Conservation (phyloP, 2,113 vertebrate genomes). For the Emydura subglobosa region DNA sequence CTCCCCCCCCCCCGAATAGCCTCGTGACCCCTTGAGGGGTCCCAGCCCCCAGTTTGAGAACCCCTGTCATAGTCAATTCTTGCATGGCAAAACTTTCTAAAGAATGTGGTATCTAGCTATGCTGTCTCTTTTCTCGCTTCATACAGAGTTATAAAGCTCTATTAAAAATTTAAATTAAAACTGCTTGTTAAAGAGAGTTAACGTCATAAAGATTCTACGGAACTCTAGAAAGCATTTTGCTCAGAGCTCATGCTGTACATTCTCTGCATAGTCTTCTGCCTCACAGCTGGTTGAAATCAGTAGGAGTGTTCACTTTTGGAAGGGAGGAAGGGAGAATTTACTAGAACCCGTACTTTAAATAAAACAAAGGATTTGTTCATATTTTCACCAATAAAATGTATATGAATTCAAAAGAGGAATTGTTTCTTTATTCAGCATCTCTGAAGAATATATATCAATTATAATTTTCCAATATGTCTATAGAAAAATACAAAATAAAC, state of each 20-base stretch:
- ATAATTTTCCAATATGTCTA: not conserved
- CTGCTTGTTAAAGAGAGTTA: not conserved
- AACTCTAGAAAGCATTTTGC: not conserved
- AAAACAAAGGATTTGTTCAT: not conserved
- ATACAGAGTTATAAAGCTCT: not conserved
- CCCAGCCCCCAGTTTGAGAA: too few species aligned
- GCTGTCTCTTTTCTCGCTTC: not conserved
- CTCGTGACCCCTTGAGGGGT: too few species aligned
- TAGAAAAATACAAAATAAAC: not conserved
- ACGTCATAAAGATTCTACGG: not conserved
- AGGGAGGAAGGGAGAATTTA: not conserved
- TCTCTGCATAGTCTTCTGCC: not conserved
- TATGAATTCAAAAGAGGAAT: not conserved
- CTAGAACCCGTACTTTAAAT: not conserved
- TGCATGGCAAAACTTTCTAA: not conserved
- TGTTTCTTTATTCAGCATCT: not conserved
- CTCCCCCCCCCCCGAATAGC: too few species aligned
- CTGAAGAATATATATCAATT: not conserved
- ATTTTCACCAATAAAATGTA: not conserved
- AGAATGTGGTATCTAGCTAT: not conserved
- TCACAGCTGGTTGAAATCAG: slow-evolving; percentile 15
- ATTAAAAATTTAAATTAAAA: not conserved
- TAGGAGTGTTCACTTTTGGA: not conserved
- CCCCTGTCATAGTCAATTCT: not conserved
- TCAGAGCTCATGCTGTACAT: not conserved